Evolutionary conservation across 35 echinoderm and acorn worm species (phyloP).

Genomic region (Ptychodera flava): DNA sequence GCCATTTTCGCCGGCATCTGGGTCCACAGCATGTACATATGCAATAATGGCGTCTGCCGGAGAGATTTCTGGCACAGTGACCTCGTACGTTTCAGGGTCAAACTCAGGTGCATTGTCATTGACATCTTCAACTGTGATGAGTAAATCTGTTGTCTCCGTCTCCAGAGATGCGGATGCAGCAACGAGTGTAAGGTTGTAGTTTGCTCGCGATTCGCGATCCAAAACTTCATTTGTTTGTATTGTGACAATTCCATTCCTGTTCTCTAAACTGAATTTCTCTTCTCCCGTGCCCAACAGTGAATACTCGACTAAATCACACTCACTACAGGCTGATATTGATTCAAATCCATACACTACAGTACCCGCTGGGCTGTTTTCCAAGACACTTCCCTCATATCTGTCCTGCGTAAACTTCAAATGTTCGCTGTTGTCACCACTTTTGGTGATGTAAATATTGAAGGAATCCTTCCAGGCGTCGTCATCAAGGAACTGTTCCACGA

Average conservation of each 20-base stretch:
- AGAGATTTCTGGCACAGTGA: neutral
- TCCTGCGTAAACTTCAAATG: neutral
- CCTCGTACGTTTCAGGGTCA: neutral
- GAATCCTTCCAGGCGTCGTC: neutral
- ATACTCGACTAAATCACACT: neutral
- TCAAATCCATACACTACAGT: neutral
- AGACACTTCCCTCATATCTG: neutral
- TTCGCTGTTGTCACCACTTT: neutral
- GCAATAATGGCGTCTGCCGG: neutral
- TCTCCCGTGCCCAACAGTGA: neutral
- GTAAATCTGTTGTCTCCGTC: neutral
- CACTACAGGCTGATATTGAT: neutral
- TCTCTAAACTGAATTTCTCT: neutral
- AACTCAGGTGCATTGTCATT: neutral
- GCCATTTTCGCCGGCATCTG: neutral
- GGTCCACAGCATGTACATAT: neutral
- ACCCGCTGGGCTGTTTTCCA: neutral
- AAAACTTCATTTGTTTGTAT: neutral
- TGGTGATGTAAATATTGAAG: neutral
- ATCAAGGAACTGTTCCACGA: neutral
- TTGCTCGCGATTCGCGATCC: neutral
- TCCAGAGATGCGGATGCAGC: neutral
- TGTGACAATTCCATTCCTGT: neutral
- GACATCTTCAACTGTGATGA: neutral
- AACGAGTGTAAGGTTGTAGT: neutral